A percentile compares a stretch with the other conserved stretches of the same genome.
Evolutionary conservation across 2,888 invertebrate genomes (phyloP).

Genomic region (Zootermopsis nevadensis): DNA sequence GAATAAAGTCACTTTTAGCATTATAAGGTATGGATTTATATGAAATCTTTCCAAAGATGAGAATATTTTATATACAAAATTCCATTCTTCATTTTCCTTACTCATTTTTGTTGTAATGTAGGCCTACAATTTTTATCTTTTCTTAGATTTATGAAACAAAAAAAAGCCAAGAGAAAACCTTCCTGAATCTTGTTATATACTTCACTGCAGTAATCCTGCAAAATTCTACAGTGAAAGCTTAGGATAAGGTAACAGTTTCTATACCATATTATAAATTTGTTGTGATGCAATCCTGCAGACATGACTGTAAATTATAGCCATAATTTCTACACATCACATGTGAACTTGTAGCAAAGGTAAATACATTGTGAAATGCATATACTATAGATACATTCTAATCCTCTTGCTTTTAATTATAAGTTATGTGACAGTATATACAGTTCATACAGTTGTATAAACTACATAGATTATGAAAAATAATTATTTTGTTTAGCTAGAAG

Average conservation of each 20-base stretch:
- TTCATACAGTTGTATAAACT: too few species aligned
- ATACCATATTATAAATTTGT: neutral
- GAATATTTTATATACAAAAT: neutral
- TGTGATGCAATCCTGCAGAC: neutral
- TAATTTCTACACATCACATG: neutral
- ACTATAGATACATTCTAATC: too few species aligned
- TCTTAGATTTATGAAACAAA: neutral
- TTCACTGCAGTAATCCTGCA: neutral
- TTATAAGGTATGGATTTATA: slow-evolving; percentile 81
- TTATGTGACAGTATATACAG: too few species aligned
- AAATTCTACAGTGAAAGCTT: neutral
- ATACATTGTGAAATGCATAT: too few species aligned
- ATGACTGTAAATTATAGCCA: neutral
- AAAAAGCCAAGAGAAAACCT: too few species aligned
- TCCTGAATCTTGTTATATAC: too few species aligned
- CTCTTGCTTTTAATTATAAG: too few species aligned
- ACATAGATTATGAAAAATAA: too few species aligned
- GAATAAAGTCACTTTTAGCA: slow-evolving; percentile 84
- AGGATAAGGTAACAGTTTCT: neutral
- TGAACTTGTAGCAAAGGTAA: too few species aligned
- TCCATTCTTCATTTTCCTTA: neutral
- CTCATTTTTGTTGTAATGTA: neutral
- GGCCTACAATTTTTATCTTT: neutral
- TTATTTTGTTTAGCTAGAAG: too few species aligned
- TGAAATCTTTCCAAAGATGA: slow-evolving; percentile 22